Conservation (phyloP, 1,140 invertebrate species). For the Drosophila simulans region DNA sequence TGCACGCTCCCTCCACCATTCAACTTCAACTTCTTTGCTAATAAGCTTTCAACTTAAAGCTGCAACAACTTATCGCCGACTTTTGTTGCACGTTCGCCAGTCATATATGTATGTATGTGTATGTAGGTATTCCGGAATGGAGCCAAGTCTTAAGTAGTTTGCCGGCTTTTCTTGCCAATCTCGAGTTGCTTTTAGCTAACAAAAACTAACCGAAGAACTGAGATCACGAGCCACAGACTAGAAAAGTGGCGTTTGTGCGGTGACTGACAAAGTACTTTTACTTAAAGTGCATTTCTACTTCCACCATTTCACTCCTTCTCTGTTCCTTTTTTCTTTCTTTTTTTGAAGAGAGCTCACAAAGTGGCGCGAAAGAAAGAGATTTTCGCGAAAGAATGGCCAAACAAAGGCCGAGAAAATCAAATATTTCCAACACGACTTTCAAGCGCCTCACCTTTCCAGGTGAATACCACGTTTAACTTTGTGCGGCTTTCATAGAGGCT, state of each 20-base stretch:
- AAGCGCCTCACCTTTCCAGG: background rate
- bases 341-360: conserved; percentile 21
- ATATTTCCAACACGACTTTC: conserved; percentile 19
- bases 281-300: conserved; percentile 66
- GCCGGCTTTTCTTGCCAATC: conserved; percentile 31
- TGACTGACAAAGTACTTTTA: conserved; percentile 71
- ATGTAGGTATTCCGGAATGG: conserved; percentile 12
- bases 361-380: conserved; percentile 21
- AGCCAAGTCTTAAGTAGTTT: conserved; percentile 47
- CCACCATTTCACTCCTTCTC: conserved; percentile 10
- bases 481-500: too few species aligned
- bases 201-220: conserved; percentile 53
- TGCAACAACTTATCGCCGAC: conserved; percentile 8
- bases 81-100: conserved; percentile 10
- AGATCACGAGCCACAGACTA: conserved; percentile 30
- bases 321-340: background rate
- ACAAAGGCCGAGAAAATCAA: conserved; percentile 47
- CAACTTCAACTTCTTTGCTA: conserved; percentile 16
- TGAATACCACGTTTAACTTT: conserved; percentile 5
- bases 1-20: background rate
- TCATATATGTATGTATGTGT: background rate
- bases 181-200: conserved; percentile 48
- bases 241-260: background rate
- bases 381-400: conserved; percentile 27
- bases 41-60: conserved; percentile 49